Conservation (phyloP, 2,797 vertebrate species). For the Melanotaenia nigrans region DNA sequence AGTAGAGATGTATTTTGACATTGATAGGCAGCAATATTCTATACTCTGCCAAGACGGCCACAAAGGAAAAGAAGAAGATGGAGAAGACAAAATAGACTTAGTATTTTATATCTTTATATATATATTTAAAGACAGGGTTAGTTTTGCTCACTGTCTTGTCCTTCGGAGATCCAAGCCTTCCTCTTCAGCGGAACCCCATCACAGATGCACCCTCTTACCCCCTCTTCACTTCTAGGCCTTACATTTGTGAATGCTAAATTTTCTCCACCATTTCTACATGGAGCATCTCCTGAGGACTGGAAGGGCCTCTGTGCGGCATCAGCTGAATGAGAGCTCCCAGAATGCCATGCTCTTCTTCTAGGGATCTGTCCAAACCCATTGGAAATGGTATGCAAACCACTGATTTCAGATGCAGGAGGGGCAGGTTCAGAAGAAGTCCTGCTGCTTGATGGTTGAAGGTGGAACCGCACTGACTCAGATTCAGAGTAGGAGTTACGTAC, state of each 20-base stretch:
- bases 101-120: too few species aligned
- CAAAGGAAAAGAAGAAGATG: too few species aligned
- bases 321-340: conserved; percentile 81
- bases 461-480: conserved; percentile 65
- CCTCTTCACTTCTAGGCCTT: conserved; percentile 79
- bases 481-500: conserved; percentile 72
- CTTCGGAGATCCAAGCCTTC: conserved; percentile 82
- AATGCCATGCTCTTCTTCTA: conserved; percentile 79
- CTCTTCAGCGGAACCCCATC: conserved; percentile 79
- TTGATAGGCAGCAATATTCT: too few species aligned
- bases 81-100: too few species aligned
- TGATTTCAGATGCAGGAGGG: conserved; percentile 9
- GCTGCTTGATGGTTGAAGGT: conserved; percentile 13
- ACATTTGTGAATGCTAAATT: conserved; percentile 4
- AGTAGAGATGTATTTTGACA: too few species aligned
- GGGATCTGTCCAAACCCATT: conserved; percentile 27
- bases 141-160: conserved; percentile 49
- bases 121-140: background rate
- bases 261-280: conserved; percentile 23
- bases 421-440: conserved; percentile 5
- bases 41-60: too few species aligned
- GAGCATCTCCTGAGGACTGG: conserved; percentile 28
- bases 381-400: conserved; percentile 4
- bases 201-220: conserved; percentile 34
- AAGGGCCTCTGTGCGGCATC: conserved; percentile 68